Conservation (phyloP, 2,113 vertebrate species). For the Leptobrachium ailaonicum region DNA sequence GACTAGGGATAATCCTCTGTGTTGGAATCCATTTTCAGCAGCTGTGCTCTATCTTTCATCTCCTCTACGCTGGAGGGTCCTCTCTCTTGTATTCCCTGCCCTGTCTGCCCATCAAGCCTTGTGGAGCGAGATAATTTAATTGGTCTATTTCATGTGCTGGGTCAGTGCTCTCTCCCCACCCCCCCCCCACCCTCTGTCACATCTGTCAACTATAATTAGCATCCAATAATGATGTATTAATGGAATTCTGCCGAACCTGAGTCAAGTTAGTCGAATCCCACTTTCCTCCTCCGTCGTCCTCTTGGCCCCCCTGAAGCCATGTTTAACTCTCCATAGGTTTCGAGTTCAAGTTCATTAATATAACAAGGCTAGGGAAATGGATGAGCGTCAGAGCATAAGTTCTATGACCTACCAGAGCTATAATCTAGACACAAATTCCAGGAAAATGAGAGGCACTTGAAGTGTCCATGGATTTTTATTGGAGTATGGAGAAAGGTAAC, state of each 20-base stretch:
- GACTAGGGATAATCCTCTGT: conserved; percentile 13
- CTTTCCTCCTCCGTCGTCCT: conserved; percentile 1
- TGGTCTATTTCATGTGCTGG: conserved; percentile 30
- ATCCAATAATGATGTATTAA: conserved; percentile 34
- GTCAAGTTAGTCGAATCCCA: conserved; percentile 18
- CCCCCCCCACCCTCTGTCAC: conserved; percentile 22
- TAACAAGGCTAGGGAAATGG: conserved; percentile 6
- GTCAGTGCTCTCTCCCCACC: conserved; percentile 30
- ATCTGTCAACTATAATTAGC: conserved; percentile 45
- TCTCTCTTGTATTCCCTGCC: neutral
- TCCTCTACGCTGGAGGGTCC: neutral
- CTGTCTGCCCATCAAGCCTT: conserved; percentile 5
- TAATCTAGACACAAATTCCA: neutral
- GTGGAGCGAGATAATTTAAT: conserved; percentile 46
- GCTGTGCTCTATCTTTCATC: conserved; percentile 22
- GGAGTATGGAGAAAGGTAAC: too few relatives aligned
- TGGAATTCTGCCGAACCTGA: conserved; percentile 30
- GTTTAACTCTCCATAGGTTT: neutral
- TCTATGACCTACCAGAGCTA: conserved; percentile 4
- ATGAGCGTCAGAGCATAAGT: conserved; percentile 10
- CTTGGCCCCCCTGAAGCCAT: conserved; percentile 7
- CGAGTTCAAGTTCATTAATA: neutral
- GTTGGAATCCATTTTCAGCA: conserved; percentile 10
- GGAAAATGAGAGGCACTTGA: too few relatives aligned
- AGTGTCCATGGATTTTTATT: too few relatives aligned